Conservation (phyloP, 1,140 invertebrate genomes). For the Temnothorax longispinosus region DNA sequence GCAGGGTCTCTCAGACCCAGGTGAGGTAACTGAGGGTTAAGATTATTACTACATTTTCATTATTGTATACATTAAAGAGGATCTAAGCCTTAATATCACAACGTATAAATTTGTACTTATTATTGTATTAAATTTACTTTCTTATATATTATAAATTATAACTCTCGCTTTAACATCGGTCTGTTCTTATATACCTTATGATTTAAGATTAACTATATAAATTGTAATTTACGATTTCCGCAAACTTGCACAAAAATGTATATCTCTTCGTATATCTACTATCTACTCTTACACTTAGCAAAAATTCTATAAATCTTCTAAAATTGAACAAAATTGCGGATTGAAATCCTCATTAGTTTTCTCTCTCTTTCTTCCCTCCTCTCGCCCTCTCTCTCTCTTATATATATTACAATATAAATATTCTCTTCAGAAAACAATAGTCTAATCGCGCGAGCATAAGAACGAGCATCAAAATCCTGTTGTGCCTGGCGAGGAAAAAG, state of each 20-base stretch:
- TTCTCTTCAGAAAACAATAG: background rate
- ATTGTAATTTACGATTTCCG: background rate
- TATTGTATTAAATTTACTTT: too few relatives aligned
- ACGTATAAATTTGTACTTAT: too few relatives aligned
- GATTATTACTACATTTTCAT: too few relatives aligned
- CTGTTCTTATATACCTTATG: too few relatives aligned
- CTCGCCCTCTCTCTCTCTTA: background rate
- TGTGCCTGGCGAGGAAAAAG: background rate
- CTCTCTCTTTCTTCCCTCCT: background rate
- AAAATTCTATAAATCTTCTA: background rate
- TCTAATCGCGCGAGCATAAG: background rate
- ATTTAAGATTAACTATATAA: background rate
- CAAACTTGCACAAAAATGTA: background rate
- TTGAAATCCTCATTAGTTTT: background rate
- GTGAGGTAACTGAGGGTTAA: too few relatives aligned
- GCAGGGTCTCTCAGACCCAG: too few relatives aligned
- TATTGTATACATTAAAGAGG: too few relatives aligned
- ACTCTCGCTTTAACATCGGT: too few relatives aligned
- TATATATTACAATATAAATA: background rate
- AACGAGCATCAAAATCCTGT: background rate
- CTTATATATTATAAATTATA: too few relatives aligned
- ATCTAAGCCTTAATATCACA: too few relatives aligned
- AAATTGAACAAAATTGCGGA: background rate
- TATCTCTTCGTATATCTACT: background rate
- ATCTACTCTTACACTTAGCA: background rate